Base-by-base conservation (phyloP, 1,140 invertebrate species). In the Matsumurasca onukii region DNA sequence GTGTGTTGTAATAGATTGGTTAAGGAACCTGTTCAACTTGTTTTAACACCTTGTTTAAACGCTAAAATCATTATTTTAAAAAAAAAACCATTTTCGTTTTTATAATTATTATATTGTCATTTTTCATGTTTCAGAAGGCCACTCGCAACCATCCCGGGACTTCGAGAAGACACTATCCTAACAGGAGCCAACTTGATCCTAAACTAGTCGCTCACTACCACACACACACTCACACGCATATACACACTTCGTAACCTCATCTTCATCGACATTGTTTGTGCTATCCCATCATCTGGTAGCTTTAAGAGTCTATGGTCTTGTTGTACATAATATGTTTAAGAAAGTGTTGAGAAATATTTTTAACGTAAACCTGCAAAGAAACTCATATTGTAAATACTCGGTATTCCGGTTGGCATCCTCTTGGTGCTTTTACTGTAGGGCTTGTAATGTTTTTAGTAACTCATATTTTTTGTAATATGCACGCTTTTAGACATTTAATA, bases 121-220 rank as follows among this genome's bases (percentile, higher is more conserved):
- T n/a, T n/a, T 55, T 3, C 51, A 55, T 62, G 30, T 67, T 55
- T 17, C 64, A 72, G 71, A 31, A 66, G 71, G 24, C 30, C 65
- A 3, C 34, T 72, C 15, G 61, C 69, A 30, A 55, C 62, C 9
- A 64, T 72, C 13, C 68, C 71, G 15, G 51, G 62, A 20, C 65
- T 72, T 13, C 64, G 71, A 17, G 71, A 69, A 22, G 71, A 72
- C 31, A 52, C 66, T 24, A 48, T 72, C 17, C 55, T 72, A 15
- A 49, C 71, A 2, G 62, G 31, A 3, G 71, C 65, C 3, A 72
- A 69, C 39, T 55, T 72, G 3, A 65, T 72, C 65, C 66, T 72
- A 31, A 72, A 72, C 65, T 72, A 69, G 62, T 25, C 34, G 5
- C 17, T 39, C 34, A 17, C 34, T n/a, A n/a, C n/a, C n/a, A n/a